A percentile compares a stretch with the other conserved stretches of the same genome.
Conservation (phyloP, 2,113 vertebrate species). For the Xenopus borealis region DNA sequence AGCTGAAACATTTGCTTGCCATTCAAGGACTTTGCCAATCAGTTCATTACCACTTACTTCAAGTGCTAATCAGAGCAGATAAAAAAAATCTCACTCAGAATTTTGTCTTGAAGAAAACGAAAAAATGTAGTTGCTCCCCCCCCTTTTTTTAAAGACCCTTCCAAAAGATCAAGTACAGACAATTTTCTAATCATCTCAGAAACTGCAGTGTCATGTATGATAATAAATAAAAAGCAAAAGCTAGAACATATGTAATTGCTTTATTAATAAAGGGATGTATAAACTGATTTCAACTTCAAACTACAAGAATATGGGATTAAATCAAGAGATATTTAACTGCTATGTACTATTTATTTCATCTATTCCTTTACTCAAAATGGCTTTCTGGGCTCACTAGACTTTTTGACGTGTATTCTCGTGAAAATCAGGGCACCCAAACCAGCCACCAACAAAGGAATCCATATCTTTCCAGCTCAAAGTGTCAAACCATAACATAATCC, state of each 20-base stretch:
- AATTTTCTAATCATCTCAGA: slow-evolving; percentile 34
- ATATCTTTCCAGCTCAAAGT: too few relatives aligned
- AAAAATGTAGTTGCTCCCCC: background rate
- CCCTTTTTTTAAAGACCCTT: slow-evolving; percentile 28
- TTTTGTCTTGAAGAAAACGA: slow-evolving; percentile 21
- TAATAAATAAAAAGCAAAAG: slow-evolving; percentile 13
- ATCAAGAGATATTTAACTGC: background rate
- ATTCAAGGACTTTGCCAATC: slow-evolving; percentile 41
- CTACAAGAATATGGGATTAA: background rate
- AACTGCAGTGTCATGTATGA: accelerated
- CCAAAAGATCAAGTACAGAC: slow-evolving; percentile 22
- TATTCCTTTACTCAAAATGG: too few relatives aligned
- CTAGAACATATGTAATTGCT: slow-evolving; percentile 12
- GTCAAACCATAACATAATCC: too few relatives aligned
- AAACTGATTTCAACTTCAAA: slow-evolving; percentile 7
- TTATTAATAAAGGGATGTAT: background rate
- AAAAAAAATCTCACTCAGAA: slow-evolving; percentile 11
- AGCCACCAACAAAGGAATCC: too few relatives aligned
- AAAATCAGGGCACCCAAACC: too few relatives aligned
- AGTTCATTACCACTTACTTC: slow-evolving; percentile 28
- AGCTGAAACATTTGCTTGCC: background rate
- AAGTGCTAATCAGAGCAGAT: slow-evolving; percentile 44
- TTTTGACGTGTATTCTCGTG: too few relatives aligned
- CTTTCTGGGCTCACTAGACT: too few relatives aligned
- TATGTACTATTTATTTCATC: background rate